These are phyloP conservation scores for Tenthredo livida DNA, from an alignment of 2,888 invertebrate species.

Conservation along the genomic window DNA sequence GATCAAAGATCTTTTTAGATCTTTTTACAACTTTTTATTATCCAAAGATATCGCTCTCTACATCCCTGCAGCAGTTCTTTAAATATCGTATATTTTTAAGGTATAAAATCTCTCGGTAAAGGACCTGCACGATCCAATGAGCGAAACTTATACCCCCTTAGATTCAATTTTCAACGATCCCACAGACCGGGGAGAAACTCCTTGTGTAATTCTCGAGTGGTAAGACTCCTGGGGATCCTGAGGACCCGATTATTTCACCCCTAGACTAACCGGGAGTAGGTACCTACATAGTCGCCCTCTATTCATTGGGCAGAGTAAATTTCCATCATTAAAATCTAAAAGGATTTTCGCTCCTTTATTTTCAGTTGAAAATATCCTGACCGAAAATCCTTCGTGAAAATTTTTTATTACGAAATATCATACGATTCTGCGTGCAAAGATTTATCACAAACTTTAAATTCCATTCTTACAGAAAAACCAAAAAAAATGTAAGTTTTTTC, in stretches of 20 bases:
- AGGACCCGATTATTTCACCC: constrained; percentile 16
- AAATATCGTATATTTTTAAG: neutral
- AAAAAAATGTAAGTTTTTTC: too few relatives aligned
- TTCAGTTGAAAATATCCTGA: neutral
- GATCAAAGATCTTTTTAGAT: neutral
- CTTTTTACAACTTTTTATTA: neutral
- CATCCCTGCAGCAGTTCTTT: neutral
- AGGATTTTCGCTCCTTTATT: neutral
- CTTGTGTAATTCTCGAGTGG: constrained; percentile 22
- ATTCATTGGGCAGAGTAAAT: neutral
- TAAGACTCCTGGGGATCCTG: constrained; percentile 8
- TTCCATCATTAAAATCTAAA: neutral
- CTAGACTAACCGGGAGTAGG: neutral
- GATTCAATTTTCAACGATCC: constrained; percentile 17
- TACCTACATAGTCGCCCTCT: constrained; percentile 1
- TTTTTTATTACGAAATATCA: neutral
- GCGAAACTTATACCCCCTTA: constrained; percentile 8
- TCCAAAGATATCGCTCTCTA: neutral
- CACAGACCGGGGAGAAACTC: neutral
- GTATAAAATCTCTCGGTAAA: neutral
- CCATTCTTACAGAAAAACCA: too few relatives aligned
- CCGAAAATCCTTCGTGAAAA: neutral
- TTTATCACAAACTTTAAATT: too few relatives aligned
- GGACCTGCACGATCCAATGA: neutral
- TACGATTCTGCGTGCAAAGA: too few relatives aligned